Percentiles rank a stretch among this genome's conserved stretches.
These are phyloP conservation scores for Rhimphoctona megacephalus DNA, from an alignment of 2,888 invertebrate genomes.

Conservation along the genomic window DNA sequence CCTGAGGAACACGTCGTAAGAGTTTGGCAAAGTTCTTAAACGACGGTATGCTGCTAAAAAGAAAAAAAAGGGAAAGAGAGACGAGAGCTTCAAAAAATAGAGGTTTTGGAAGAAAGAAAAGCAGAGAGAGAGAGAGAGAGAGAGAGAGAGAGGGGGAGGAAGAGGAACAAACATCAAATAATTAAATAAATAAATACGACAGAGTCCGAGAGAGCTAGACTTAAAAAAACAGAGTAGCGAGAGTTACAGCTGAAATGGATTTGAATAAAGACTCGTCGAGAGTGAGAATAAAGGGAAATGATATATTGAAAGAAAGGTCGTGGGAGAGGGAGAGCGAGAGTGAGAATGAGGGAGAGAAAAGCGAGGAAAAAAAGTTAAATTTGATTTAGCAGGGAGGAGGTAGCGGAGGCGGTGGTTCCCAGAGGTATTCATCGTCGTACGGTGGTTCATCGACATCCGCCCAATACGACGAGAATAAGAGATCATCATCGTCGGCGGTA, in stretches of 20 bases:
- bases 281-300: slow-evolving; percentile 23
- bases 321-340: slow-evolving; percentile 64
- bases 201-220: slow-evolving; percentile 36
- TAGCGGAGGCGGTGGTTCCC: slow-evolving; percentile 78
- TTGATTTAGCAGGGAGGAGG: slow-evolving; percentile 84
- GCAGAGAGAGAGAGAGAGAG: slow-evolving; percentile 27
- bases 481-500: slow-evolving; percentile 80
- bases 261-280: slow-evolving; percentile 34
- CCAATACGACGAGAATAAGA: slow-evolving; percentile 81
- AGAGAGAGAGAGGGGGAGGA: slow-evolving; percentile 27
- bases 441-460: slow-evolving; percentile 80
- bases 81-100: slow-evolving; percentile 52
- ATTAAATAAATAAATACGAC: slow-evolving; percentile 26
- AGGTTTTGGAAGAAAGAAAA: slow-evolving; percentile 35
- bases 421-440: slow-evolving; percentile 83
- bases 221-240: slow-evolving; percentile 22
- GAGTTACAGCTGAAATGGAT: slow-evolving; percentile 29
- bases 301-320: neutral
- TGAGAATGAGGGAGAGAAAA: slow-evolving; percentile 67
- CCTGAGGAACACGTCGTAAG: slow-evolving; percentile 69
- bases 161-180: slow-evolving; percentile 4
- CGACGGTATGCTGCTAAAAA: slow-evolving; percentile 27
- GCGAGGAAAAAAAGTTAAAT: slow-evolving; percentile 78
- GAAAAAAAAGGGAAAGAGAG: slow-evolving; percentile 40
- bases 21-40: slow-evolving; percentile 73